phyloP scores from a whole-genome alignment of 2,888 invertebrate species.

The Blomia tropicalis region DNA sequence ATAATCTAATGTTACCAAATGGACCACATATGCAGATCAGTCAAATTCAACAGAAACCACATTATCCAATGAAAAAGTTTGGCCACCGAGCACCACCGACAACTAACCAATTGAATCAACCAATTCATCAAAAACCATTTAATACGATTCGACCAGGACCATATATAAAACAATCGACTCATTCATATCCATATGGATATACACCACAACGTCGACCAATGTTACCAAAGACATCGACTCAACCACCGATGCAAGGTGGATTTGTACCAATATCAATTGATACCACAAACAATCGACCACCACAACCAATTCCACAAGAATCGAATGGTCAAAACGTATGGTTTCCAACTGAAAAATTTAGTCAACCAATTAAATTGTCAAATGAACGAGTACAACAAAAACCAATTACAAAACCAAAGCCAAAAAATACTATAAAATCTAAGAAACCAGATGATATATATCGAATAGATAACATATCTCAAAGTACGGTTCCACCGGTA shows the following conservation, averaged over 20 bases:
- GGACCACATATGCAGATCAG: background rate
- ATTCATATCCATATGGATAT: background rate
- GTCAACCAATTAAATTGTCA: background rate
- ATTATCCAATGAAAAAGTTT: constrained; percentile 9
- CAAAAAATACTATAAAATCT: too few relatives aligned
- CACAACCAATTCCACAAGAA: background rate
- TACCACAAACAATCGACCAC: background rate
- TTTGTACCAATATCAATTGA: constrained; percentile 6
- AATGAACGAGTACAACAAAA: background rate
- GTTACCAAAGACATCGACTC: background rate
- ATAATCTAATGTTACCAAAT: background rate
- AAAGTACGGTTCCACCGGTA: too few relatives aligned
- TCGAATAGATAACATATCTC: background rate
- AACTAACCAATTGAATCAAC: background rate
- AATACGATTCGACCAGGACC: background rate
- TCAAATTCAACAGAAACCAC: background rate
- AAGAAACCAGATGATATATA: background rate
- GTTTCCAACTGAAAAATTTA: background rate
- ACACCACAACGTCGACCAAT: background rate
- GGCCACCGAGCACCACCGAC: background rate
- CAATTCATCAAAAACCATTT: background rate
- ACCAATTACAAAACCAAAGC: background rate
- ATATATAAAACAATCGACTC: too few relatives aligned
- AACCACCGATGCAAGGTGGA: background rate
- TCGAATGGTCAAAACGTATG: background rate